Base-by-base conservation (phyloP, 2,888 invertebrate genomes). In the Adelognathus sp. region DNA sequence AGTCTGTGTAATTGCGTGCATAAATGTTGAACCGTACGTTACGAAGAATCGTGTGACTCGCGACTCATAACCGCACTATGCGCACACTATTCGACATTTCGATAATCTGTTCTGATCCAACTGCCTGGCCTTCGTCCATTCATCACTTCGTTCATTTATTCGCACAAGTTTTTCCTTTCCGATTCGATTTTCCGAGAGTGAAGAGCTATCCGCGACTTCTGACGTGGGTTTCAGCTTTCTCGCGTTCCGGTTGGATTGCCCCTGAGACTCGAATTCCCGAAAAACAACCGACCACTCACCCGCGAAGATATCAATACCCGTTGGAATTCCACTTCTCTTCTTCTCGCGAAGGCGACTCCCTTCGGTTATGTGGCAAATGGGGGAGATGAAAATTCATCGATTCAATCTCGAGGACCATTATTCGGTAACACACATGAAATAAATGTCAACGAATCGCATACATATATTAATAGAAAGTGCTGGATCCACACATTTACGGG, bases 31-130 rank as follows among this genome's bases (percentile, higher is more conserved):
- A 44, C 18, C 18, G 31, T 44, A 44, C 11, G 24, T 2, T 11
- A 50, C 44, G 63, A 31, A n/a, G n/a, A n/a, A n/a, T n/a, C n/a
- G n/a, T n/a, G n/a, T n/a, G n/a, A n/a, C n/a, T n/a, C n/a, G n/a
- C n/a, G n/a, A n/a, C n/a, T n/a, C n/a, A n/a, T n/a, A n/a, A n/a
- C n/a, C n/a, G n/a, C n/a, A n/a, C n/a, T n/a, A n/a, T 44, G 44
- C 61, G 3, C 16, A 27, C 44, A 44, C 44, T 63, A 31, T 29
- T 29, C 63, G 21, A n/a, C 33, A 33, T 21, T 9, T 63, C 21
- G 29, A 24, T n/a, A 63, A 63, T 63, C 31, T 18, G 31, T 31
- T 29, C 44, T 46, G 31, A 46, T 63, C 46, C 46, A 29, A 61
- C 44, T 61, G 29, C 16, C 11, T 29, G 9, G 11, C 9, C n/a